Base-by-base conservation (phyloP, 2,113 vertebrate genomes). In the Pelobates fuscus region DNA sequence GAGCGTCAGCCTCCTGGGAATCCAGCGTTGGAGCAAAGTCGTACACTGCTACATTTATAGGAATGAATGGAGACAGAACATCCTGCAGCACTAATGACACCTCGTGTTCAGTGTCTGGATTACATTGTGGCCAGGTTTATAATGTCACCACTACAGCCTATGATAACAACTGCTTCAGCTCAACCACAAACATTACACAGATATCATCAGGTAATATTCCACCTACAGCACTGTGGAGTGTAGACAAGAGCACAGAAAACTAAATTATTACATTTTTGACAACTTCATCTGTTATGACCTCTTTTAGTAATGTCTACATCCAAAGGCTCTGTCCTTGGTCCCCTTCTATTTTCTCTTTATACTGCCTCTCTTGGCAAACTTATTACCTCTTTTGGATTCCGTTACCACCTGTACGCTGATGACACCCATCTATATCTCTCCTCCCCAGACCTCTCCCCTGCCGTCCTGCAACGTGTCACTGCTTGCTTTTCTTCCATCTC, bases 71-170 rank as follows among this genome's bases (percentile, higher is more conserved):
- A 43, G 87, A 84, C 6, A 20, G 17, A 0, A 80, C 84, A 14
- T 60, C 41, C 0, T 88, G 88, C 71, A 83, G 79, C 72, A 87
- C 79, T 81, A 87, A 0, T 5, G 43, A 44, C 0, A 85, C 86
- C 0, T 57, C 80, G 1, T 91, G 89, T 64, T 49, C 78, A 32
- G 81, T 91, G 2, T 1, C 5, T 1, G 67, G 85, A 11, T 17
- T 92, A 58, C 54, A 83, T 61, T 92, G 91, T 12, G 85, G 90
- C 80, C 78, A 77, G 54, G 80, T 82, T 46, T 92, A 92, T 82
- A 84, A 80, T 32, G 73, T 92, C 81, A 83, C 78, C 0, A 86
- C 91, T 2, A 78, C 52, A 0, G 90, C 88, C 4, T 77, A 77
- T 11, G 83, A 90, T 62, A 55, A 58, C 1, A 58, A 1, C 1